Percentiles rank a stretch among this genome's conserved stretches.
Conservation (phyloP, 2,113 vertebrate genomes). For the Osmerus mordax region DNA sequence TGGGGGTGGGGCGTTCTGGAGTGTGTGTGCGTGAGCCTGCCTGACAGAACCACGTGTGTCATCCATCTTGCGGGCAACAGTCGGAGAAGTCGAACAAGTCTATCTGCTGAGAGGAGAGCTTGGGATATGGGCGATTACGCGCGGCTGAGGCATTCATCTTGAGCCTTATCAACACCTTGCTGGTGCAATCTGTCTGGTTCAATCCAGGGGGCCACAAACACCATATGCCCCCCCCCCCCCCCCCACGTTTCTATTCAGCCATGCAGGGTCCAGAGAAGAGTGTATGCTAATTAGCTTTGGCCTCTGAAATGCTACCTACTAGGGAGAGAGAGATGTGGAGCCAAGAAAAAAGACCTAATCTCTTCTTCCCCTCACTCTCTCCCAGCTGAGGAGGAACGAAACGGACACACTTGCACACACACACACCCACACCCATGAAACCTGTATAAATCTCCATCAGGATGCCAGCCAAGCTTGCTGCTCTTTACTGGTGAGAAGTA, state of each 20-base stretch:
- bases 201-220: conserved; percentile 43
- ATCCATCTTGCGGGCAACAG: conserved; percentile 43
- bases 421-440: conserved; percentile 37
- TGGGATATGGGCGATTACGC: conserved; percentile 58
- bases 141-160: conserved; percentile 67
- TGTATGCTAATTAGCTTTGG: conserved; percentile 18
- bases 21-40: conserved; percentile 18
- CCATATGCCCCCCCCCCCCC: conserved; percentile 16
- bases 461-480: conserved; percentile 59
- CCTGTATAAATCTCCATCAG: conserved; percentile 73
- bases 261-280: conserved; percentile 9
- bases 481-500: conserved; percentile 63
- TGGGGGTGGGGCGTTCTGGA: neutral
- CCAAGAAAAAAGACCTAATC: conserved; percentile 21
- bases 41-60: conserved; percentile 48
- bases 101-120: conserved; percentile 48
- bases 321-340: neutral
- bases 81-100: conserved; percentile 50
- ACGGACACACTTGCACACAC: conserved; percentile 19
- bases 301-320: conserved; percentile 24
- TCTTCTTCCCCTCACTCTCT: conserved; percentile 4
- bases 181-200: conserved; percentile 59
- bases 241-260: neutral
- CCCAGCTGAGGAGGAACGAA: neutral
- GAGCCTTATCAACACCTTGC: conserved; percentile 64